phyloP scores from a whole-genome alignment of 2,797 vertebrate species.

The Intellagama lesueurii region DNA sequence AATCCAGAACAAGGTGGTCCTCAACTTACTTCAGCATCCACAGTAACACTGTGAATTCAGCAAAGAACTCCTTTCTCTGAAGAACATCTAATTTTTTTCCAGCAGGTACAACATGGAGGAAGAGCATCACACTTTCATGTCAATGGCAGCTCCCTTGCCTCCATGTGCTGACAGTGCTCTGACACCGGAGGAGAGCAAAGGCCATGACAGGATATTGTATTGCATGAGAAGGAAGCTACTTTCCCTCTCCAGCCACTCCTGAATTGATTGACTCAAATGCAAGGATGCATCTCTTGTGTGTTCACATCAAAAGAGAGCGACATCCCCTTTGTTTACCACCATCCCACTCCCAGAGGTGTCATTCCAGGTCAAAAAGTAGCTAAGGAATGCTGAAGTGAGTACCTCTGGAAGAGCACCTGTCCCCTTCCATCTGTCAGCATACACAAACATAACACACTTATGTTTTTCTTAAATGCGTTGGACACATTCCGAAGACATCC shows the following conservation, averaged over 20 bases:
- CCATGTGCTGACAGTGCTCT: neutral
- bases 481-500: neutral
- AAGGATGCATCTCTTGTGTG: neutral
- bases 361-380: neutral
- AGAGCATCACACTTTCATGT: neutral
- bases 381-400: conserved; percentile 7
- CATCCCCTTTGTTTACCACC: accelerated
- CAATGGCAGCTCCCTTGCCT: accelerated
- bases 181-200: neutral
- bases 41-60: neutral
- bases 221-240: neutral
- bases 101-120: neutral
- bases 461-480: neutral
- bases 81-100: neutral
- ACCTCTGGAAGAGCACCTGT: neutral
- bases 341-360: accelerated
- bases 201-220: neutral
- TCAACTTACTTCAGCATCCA: neutral
- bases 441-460: neutral
- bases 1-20: neutral
- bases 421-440: conserved; percentile 1
- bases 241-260: neutral
- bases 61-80: neutral
- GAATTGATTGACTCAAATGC: neutral
- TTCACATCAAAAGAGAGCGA: neutral